Percentiles rank a stretch among this genome's conserved stretches.
Evolutionary conservation across 2,113 vertebrate genomes (phyloP).

Genomic region (Myiagra hebetior): DNA sequence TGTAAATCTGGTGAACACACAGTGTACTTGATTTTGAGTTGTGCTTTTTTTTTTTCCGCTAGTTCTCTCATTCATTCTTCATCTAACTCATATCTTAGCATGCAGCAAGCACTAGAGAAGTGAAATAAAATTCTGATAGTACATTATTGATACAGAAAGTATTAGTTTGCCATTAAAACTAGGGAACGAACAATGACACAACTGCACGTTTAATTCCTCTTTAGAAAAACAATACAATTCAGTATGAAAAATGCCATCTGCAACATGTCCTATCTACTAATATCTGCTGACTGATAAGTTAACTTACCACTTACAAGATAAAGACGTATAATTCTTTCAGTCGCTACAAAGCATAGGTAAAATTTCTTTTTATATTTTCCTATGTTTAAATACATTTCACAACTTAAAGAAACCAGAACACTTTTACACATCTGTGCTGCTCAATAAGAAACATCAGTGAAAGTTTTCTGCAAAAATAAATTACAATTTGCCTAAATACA

Average conservation of each 20-base stretch:
- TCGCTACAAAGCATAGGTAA: neutral
- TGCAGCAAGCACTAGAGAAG: neutral
- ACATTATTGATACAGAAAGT: neutral
- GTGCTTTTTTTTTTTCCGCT: neutral
- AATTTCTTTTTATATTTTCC: neutral
- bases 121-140: neutral
- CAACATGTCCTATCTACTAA: neutral
- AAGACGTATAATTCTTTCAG: neutral
- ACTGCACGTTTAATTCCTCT: neutral
- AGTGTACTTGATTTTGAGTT: neutral
- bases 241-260: neutral
- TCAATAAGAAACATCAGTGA: neutral
- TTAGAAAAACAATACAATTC: neutral
- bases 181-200: neutral
- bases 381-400: constrained; percentile 3
- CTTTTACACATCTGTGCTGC: neutral
- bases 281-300: neutral
- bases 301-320: neutral
- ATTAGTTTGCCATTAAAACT: neutral
- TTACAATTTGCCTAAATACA: neutral
- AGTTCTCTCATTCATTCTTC: neutral
- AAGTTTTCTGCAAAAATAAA: neutral
- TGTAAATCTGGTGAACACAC: neutral
- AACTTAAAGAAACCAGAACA: neutral
- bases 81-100: neutral